A percentile compares a stretch with the other conserved stretches of the same genome.
phyloP scores from a whole-genome alignment of 2,797 vertebrate species.

The Sebastes cheni region DNA sequence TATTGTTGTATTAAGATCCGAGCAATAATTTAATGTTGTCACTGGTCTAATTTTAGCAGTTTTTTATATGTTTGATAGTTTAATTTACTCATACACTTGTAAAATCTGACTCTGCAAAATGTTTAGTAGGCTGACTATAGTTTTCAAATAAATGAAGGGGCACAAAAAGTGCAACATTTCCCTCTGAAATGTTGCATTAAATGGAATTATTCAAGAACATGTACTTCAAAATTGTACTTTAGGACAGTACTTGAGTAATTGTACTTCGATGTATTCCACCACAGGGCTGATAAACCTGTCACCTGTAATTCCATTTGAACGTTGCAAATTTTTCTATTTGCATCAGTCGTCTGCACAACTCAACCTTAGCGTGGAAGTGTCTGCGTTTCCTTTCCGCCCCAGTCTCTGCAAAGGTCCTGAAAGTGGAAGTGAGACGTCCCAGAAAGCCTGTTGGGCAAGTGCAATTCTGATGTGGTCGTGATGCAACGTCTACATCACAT shows the following conservation, averaged over 20 bases:
- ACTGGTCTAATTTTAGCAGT: not conserved
- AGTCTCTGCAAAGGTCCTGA: constrained; percentile 26
- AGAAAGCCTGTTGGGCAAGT: constrained; percentile 42
- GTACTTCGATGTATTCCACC: not conserved
- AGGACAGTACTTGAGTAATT: not conserved
- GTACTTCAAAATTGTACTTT: not conserved
- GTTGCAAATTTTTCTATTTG: not conserved
- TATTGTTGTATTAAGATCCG: not conserved
- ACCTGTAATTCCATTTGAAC: not conserved
- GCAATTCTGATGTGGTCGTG: constrained; percentile 14
- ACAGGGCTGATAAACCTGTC: not conserved
- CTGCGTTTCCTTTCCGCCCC: constrained; percentile 13
- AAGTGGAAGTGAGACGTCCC: constrained; percentile 74
- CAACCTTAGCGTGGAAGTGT: not conserved
- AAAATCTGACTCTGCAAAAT: not conserved
- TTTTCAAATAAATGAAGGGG: no score
- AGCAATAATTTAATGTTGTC: not conserved
- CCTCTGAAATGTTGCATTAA: not conserved
- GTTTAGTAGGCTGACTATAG: no score
- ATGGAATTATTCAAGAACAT: not conserved
- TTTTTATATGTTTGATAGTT: not conserved
- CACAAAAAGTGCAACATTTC: not conserved
- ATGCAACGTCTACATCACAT: constrained; percentile 15
- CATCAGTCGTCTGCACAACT: not conserved
- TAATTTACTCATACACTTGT: not conserved